Percentiles rank a stretch among this genome's conserved stretches.
These are phyloP conservation scores for Drosophila ficusphila DNA, from an alignment of 1,140 invertebrate genomes.

Conservation along the genomic window DNA sequence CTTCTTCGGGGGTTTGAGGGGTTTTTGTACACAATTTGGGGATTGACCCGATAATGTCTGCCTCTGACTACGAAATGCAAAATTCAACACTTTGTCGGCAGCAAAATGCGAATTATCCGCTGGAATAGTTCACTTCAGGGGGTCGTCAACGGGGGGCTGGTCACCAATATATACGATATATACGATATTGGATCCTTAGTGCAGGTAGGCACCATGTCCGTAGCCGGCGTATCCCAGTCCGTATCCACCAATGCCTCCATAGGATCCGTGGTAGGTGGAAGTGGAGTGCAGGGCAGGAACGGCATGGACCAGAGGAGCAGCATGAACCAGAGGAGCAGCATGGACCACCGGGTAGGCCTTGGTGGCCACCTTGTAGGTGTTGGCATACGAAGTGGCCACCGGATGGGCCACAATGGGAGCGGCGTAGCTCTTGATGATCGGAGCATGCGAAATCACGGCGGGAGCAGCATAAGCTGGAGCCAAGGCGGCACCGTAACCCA, in stretches of 20 bases:
- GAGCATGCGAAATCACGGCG: slow-evolving; percentile 73
- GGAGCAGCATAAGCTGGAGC: slow-evolving; percentile 62
- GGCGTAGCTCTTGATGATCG: slow-evolving; percentile 76
- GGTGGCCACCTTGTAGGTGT: slow-evolving; percentile 86
- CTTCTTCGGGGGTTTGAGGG: slow-evolving; percentile 4
- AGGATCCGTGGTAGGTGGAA: slow-evolving; percentile 72
- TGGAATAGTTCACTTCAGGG: slow-evolving; percentile 29
- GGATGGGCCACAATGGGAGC: slow-evolving; percentile 81
- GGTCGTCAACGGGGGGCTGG: slow-evolving; percentile 47
- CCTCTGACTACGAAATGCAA: slow-evolving; percentile 42
- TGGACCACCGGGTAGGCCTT: slow-evolving; percentile 78
- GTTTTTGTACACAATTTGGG: slow-evolving; percentile 43
- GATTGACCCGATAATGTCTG: slow-evolving; percentile 9
- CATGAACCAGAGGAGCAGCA: slow-evolving; percentile 75
- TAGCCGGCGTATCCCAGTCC: slow-evolving; percentile 21
- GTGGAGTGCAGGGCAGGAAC: slow-evolving; percentile 73
- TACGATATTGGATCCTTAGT: slow-evolving; percentile 33
- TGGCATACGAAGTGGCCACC: slow-evolving; percentile 86
- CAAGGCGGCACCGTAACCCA: slow-evolving; percentile 47
- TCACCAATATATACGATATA: too few relatives aligned
- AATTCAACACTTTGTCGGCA: slow-evolving; percentile 60
- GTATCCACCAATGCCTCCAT: slow-evolving; percentile 44
- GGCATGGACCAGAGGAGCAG: slow-evolving; percentile 72
- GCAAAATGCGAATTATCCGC: slow-evolving; percentile 54
- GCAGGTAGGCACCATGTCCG: slow-evolving; percentile 64